Percentiles rank a stretch among this genome's conserved stretches.
These are phyloP conservation scores for Choristoneura fumiferana DNA, from an alignment of 1,140 invertebrate species.

Conservation along the genomic window DNA sequence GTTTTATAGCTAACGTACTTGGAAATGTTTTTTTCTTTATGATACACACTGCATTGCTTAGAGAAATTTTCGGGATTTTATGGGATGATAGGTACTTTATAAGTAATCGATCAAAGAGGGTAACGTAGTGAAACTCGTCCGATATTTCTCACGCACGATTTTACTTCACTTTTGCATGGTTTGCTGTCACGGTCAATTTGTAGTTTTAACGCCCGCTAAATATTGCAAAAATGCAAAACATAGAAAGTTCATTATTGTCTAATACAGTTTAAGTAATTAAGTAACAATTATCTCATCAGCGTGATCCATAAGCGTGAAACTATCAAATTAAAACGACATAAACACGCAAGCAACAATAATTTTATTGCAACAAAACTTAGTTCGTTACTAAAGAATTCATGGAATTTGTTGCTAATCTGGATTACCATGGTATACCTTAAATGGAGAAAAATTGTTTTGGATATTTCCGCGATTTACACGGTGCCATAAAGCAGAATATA, in stretches of 20 bases:
- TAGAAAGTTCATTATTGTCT: conserved; percentile 10
- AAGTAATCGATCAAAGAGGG: too few species aligned
- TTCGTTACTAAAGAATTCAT: conserved; percentile 2
- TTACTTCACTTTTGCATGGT: too few species aligned
- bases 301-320: conserved; percentile 6
- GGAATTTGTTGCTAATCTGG: neutral
- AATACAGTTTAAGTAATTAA: conserved; percentile 15
- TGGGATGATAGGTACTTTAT: too few species aligned
- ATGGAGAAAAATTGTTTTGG: neutral
- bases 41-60: too few species aligned
- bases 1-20: too few species aligned
- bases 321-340: neutral
- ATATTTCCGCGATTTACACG: too few species aligned
- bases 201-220: neutral
- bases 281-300: conserved; percentile 16
- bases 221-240: conserved; percentile 3
- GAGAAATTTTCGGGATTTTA: too few species aligned
- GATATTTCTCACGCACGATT: too few species aligned
- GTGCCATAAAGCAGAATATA: too few species aligned
- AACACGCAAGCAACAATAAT: neutral
- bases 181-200: conserved; percentile 5
- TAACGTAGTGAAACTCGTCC: too few species aligned
- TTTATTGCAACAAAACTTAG: neutral
- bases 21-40: too few species aligned
- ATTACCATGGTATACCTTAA: neutral